A percentile compares a stretch with the other conserved stretches of the same genome.
phyloP scores from a whole-genome alignment of 2,888 invertebrate genomes.

The Drosophila suboccidentalis region DNA sequence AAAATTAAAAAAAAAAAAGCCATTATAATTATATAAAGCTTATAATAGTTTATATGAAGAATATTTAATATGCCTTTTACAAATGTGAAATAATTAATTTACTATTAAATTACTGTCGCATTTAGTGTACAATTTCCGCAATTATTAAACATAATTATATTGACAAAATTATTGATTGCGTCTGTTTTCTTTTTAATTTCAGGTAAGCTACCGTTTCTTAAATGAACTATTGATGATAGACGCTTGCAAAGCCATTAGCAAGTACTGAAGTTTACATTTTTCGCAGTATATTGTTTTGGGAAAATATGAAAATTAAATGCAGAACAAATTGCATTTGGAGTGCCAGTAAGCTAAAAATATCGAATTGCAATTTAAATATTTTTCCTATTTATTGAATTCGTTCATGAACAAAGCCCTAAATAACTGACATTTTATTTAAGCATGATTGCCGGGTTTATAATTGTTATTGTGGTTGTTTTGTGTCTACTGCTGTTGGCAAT shows the following conservation, averaged over 20 bases:
- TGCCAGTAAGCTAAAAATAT: not conserved
- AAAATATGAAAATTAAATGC: slow-evolving; percentile 5
- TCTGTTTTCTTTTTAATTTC: slow-evolving; percentile 25
- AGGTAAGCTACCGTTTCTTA: slow-evolving; percentile 41
- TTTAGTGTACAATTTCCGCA: not conserved
- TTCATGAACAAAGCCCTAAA: slow-evolving; percentile 1
- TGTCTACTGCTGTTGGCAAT: slow-evolving; percentile 2
- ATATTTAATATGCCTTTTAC: not conserved
- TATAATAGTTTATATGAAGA: no score
- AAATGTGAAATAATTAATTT: not conserved
- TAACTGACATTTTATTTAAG: slow-evolving; percentile 4
- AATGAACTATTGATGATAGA: not conserved
- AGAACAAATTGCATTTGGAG: slow-evolving; percentile 2
- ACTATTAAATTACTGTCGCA: not conserved
- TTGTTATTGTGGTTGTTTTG: slow-evolving; percentile 7
- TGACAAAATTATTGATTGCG: slow-evolving; percentile 11
- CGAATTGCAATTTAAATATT: not conserved
- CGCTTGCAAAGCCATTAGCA: not conserved
- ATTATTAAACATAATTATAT: not conserved
- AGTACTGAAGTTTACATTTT: no score
- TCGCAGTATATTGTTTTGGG: not conserved
- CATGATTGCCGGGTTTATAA: not conserved
- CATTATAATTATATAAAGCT: no score
- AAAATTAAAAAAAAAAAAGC: not conserved
- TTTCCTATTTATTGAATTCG: slow-evolving; percentile 5